These are phyloP conservation scores for Dasysyrphus tricinctus DNA, from an alignment of 2,888 invertebrate genomes.

Conservation along the genomic window DNA sequence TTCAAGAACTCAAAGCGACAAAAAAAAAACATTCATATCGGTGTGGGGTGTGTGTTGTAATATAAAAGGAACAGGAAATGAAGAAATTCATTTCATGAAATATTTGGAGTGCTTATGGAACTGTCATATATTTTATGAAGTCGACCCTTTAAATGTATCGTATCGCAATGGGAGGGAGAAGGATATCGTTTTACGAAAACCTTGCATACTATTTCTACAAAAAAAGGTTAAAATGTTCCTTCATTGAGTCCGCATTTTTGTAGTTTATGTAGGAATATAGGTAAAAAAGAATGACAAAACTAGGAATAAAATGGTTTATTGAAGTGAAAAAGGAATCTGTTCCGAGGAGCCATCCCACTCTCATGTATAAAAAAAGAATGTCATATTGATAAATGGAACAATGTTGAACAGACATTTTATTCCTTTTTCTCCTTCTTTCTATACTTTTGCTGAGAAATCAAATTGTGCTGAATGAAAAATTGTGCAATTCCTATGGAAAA, in stretches of 20 bases:
- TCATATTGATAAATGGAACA: conserved; percentile 65
- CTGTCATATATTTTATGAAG: conserved; percentile 53
- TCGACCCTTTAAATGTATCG: conserved; percentile 43
- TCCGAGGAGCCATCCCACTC: not conserved
- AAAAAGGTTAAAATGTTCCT: conserved; percentile 18
- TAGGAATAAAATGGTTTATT: conserved; percentile 34
- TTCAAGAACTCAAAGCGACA: not conserved
- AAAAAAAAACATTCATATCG: not conserved
- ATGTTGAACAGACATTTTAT: conserved; percentile 46
- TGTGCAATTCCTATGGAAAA: conserved; percentile 22
- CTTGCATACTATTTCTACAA: not conserved
- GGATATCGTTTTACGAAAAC: conserved; percentile 16
- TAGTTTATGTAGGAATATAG: conserved; percentile 9
- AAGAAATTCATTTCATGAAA: conserved; percentile 55
- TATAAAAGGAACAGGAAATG: conserved; percentile 36
- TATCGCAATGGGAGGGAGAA: conserved; percentile 1
- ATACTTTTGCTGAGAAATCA: conserved; percentile 24
- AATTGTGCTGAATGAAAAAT: conserved; percentile 25
- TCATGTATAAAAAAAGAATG: not conserved
- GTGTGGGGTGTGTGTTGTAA: not conserved
- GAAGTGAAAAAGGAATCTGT: conserved; percentile 23
- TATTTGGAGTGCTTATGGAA: conserved; percentile 48
- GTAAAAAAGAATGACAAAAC: conserved; percentile 23
- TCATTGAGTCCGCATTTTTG: conserved; percentile 19
- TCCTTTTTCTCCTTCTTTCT: not conserved